Conservation (phyloP, 2,113 vertebrate species). For the Serilophus lunatus region DNA sequence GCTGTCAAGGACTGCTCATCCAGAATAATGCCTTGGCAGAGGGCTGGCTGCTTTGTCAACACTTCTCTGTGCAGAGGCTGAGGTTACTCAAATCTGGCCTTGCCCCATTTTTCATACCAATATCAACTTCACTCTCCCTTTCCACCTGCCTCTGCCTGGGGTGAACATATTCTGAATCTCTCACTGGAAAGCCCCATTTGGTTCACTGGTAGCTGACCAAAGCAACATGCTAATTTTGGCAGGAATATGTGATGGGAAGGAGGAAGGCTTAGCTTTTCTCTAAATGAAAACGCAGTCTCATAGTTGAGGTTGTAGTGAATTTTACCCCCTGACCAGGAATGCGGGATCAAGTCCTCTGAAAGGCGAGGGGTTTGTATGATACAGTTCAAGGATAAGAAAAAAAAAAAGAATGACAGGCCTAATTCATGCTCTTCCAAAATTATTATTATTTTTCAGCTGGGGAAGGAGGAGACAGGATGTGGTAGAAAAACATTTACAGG, state of each 20-base stretch:
- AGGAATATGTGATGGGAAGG: background rate
- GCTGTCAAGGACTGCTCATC: background rate
- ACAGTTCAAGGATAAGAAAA: background rate
- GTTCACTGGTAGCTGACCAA: background rate
- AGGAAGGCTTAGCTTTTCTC: background rate
- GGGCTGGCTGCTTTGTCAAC: background rate
- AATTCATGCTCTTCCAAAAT: conserved; percentile 64
- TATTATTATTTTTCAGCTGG: conserved; percentile 60
- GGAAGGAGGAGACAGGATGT: conserved; percentile 70
- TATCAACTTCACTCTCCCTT: background rate
- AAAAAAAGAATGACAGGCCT: background rate
- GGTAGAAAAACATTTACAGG: conserved; percentile 61
- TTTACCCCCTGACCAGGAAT: background rate
- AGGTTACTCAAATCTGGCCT: background rate
- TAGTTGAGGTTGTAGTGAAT: background rate
- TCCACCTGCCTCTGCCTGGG: background rate
- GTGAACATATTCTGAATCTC: background rate
- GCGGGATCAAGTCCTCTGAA: background rate
- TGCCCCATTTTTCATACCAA: background rate
- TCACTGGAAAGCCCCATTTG: background rate
- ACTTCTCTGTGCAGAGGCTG: background rate
- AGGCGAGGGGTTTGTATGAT: background rate
- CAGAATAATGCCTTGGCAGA: background rate
- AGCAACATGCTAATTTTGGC: background rate
- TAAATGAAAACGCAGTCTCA: background rate